phyloP scores from a whole-genome alignment of 2,888 invertebrate genomes.

The Aleiodes alternator region DNA sequence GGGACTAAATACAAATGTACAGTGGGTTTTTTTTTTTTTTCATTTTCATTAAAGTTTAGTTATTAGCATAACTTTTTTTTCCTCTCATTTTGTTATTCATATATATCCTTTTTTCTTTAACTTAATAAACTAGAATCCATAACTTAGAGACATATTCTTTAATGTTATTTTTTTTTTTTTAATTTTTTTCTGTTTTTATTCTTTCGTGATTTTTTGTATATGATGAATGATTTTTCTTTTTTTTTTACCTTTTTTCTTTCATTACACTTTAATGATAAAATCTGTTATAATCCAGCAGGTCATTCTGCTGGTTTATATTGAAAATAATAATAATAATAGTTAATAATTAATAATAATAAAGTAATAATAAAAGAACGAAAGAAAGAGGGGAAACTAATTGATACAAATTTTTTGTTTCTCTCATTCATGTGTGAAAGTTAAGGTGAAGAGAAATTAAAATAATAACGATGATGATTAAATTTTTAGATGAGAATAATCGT shows the following conservation, averaged over 20 bases:
- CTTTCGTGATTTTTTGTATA: conserved; percentile 50
- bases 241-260: conserved; percentile 25
- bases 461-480: conserved; percentile 41
- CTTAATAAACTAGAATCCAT: conserved; percentile 71
- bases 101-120: conserved; percentile 63
- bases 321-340: background rate
- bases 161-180: conserved; percentile 57
- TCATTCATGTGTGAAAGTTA: conserved; percentile 9
- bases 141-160: conserved; percentile 67
- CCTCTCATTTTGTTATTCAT: conserved; percentile 61
- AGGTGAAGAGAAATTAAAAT: conserved; percentile 15
- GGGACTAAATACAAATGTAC: conserved; percentile 76
- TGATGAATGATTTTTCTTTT: conserved; percentile 52
- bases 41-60: conserved; percentile 68
- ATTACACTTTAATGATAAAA: conserved; percentile 46
- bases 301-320: conserved; percentile 47
- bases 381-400: conserved; percentile 2
- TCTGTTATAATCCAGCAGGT: conserved; percentile 48
- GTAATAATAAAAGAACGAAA: conserved; percentile 37
- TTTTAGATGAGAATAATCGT: conserved; percentile 54
- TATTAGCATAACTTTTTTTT: conserved; percentile 68
- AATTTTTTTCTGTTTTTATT: conserved; percentile 49
- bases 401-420: conserved; percentile 13
- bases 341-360: conserved; percentile 14
- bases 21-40: conserved; percentile 60